phyloP scores from a whole-genome alignment of 2,888 invertebrate species.

The Diploptera punctata region DNA sequence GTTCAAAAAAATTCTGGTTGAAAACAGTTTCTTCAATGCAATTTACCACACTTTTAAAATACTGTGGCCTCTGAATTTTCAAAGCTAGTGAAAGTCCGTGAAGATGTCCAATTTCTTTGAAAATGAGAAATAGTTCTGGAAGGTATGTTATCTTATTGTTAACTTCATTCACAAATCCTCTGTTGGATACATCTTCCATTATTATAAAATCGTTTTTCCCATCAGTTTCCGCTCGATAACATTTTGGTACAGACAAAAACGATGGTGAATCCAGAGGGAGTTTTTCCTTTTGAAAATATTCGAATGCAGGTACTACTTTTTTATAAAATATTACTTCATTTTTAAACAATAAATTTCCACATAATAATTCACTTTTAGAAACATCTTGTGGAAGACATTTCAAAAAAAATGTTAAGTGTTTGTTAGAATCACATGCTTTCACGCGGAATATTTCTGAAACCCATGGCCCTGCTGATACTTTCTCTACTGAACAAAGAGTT shows the following conservation, averaged over 20 bases:
- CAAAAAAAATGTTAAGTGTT: background rate
- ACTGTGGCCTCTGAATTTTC: background rate
- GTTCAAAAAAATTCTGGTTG: background rate
- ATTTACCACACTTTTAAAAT: background rate
- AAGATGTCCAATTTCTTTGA: background rate
- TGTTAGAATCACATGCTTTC: background rate
- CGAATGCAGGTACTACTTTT: background rate
- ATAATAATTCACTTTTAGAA: background rate
- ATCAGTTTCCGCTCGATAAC: background rate
- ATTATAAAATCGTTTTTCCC: background rate
- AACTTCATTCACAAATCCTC: background rate
- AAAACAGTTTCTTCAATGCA: background rate
- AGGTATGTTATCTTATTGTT: background rate
- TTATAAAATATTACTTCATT: background rate
- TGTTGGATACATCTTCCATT: background rate
- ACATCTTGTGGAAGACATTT: background rate
- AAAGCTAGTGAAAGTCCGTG: background rate
- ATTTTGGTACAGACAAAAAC: background rate
- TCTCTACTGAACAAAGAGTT: too few relatives aligned
- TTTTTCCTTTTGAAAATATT: background rate
- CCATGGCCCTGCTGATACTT: too few relatives aligned
- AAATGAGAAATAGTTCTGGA: background rate
- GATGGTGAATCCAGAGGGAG: background rate
- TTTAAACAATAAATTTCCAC: background rate
- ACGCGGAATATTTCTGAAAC: background rate